phyloP scores from a whole-genome alignment of 2,888 invertebrate species.

The Philereme vetulata region DNA sequence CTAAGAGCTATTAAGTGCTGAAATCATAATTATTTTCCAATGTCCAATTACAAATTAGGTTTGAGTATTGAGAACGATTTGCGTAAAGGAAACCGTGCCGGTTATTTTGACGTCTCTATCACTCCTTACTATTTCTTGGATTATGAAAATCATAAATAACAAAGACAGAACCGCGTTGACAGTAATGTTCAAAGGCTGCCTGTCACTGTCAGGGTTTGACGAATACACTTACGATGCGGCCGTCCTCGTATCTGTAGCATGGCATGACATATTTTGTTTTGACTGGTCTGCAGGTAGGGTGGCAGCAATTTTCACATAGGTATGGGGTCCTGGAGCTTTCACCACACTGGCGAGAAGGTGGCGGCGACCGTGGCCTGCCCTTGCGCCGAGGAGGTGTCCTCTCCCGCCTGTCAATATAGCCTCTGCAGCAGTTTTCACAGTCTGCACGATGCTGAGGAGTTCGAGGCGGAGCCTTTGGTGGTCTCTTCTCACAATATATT shows the following conservation, averaged over 20 bases:
- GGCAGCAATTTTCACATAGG: slow-evolving; percentile 37
- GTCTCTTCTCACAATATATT: slow-evolving; percentile 52
- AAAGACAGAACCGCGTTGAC: no score
- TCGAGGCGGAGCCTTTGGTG: slow-evolving; percentile 24
- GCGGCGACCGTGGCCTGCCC: slow-evolving; percentile 18
- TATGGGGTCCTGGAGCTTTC: slow-evolving; percentile 24
- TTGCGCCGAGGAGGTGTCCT: slow-evolving; percentile 8
- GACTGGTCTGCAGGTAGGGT: slow-evolving; percentile 51
- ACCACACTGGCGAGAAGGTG: slow-evolving; percentile 16
- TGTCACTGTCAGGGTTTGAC: no score
- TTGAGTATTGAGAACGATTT: not conserved
- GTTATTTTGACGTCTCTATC: no score
- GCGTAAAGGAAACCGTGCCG: not conserved
- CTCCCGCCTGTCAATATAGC: slow-evolving; percentile 8
- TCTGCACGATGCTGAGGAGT: slow-evolving; percentile 24
- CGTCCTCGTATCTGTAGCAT: slow-evolving; percentile 77
- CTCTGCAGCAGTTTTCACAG: slow-evolving; percentile 11
- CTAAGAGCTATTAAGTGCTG: slow-evolving; percentile 4
- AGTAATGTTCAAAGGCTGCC: no score
- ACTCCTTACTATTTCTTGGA: no score
- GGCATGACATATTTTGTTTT: slow-evolving; percentile 76
- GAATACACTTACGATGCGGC: slow-evolving; percentile 70
- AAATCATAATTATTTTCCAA: slow-evolving; percentile 9
- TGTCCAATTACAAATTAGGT: not conserved
- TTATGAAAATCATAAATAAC: no score